These are phyloP conservation scores for Hypsopygia costalis DNA, from an alignment of 2,888 invertebrate genomes.

Conservation along the genomic window DNA sequence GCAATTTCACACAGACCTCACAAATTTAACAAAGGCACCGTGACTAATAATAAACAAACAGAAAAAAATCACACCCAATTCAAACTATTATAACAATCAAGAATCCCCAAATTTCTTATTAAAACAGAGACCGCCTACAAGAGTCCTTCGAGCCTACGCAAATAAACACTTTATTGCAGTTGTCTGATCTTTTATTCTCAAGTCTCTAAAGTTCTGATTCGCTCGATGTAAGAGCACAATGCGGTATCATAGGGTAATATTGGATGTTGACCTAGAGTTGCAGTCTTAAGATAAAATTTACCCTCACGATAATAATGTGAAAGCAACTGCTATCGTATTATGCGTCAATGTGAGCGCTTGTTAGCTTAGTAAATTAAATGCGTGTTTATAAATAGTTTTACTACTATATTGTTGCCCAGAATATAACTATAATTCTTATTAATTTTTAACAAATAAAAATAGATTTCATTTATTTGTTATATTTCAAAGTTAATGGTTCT, in stretches of 20 bases:
- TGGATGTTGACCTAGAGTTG: conserved; percentile 8
- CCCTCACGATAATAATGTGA: too few relatives aligned
- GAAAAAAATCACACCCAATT: conserved; percentile 62
- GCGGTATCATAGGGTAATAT: too few relatives aligned
- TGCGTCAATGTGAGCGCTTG: too few relatives aligned
- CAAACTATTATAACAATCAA: conserved; percentile 46
- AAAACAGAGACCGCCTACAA: conserved; percentile 54
- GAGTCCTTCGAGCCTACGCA: conserved; percentile 43
- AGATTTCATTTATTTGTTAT: too few relatives aligned
- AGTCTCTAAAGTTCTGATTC: conserved; percentile 23
- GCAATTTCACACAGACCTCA: conserved; percentile 29
- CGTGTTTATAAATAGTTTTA: too few relatives aligned
- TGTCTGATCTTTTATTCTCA: background rate
- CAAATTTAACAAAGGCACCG: conserved; percentile 42
- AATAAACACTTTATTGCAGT: background rate
- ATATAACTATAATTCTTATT: too few relatives aligned
- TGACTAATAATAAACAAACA: conserved; percentile 45
- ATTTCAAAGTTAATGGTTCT: too few relatives aligned
- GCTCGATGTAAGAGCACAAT: background rate
- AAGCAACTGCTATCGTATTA: too few relatives aligned
- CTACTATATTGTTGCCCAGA: too few relatives aligned
- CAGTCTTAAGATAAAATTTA: conserved; percentile 4
- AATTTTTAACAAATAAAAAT: too few relatives aligned
- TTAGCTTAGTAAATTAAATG: too few relatives aligned
- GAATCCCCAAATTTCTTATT: conserved; percentile 53